Base-by-base conservation (phyloP, 2,888 invertebrate genomes). In the Rotaria magnacalcarata region DNA sequence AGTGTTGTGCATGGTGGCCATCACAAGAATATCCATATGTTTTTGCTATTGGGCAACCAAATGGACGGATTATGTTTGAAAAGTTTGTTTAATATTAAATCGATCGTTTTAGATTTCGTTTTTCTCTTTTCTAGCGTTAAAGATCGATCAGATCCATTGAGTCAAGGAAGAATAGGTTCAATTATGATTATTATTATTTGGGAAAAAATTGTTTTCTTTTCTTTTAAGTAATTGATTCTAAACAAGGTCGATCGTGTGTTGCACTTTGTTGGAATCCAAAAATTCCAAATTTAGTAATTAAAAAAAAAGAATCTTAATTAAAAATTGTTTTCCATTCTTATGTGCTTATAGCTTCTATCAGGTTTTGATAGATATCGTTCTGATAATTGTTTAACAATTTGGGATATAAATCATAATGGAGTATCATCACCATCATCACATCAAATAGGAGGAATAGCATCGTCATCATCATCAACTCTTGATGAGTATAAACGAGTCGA, bases 321-420 rank as follows among this genome's bases (percentile, higher is more conserved):
- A 52, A 52, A 52, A 52, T 52, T 52, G 11, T 3, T 52, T 52
- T 52, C 3, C 11, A n/a, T 52, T 52, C 50, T 54, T 21, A 5
- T 54, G 1, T 27, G 34, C 5, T 47, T 3, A 8, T 24, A 91
- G 90, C 91, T 97, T 87, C 95, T 95, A 0, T 94, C 94, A 85
- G 96, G 95, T 0, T 93, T 96, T 89, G 97, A 97, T 89, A 95
- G 95, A 90, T 94, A 95, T 90, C 93, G 96, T 88, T 94, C 95
- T 58, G 97, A 97, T 91, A 94, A 94, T 90, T 95, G 95, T 87
- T 94, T 97, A 74, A 92, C 95, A 11, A 93, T 97, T 84, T 97
- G 96, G 96, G 96, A 97, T 91, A 94, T 95, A 34, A 88, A 88
- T 80, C 80, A 80, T 80, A 80, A 80, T 80, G 80, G 43, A 10